Conservation (phyloP, 2,113 vertebrate species). For the Cephalopterus ornatus region DNA sequence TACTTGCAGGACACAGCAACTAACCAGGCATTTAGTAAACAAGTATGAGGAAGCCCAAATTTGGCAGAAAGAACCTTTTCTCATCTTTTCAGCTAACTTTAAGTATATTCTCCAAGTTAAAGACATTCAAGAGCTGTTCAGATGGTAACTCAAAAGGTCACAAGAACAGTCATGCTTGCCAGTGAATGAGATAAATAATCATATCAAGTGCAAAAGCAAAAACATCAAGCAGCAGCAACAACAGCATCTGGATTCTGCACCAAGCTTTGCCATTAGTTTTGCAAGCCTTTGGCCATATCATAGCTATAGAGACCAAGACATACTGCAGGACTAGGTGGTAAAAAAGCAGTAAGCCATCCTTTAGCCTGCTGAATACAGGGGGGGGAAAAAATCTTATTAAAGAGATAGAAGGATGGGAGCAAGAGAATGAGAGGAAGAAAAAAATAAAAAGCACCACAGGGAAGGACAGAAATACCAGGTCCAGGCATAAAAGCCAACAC, state of each 20-base stretch:
- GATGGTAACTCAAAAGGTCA: not conserved
- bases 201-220: not conserved
- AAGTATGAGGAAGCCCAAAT: not conserved
- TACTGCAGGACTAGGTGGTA: not conserved
- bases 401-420: not conserved
- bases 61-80: not conserved
- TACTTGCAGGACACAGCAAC: not conserved
- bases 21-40: not conserved
- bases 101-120: not conserved
- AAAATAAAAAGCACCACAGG: not conserved
- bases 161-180: not conserved
- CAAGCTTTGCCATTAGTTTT: not conserved
- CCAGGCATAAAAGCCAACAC: not conserved
- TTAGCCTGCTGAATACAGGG: not conserved
- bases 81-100: not conserved
- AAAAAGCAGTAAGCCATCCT: not conserved
- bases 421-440: not conserved
- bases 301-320: not conserved
- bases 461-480: not conserved
- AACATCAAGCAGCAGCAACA: not conserved
- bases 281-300: not conserved
- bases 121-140: not conserved
- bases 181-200: not conserved
- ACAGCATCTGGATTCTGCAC: not conserved
- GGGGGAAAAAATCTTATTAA: not conserved